Percentiles rank a stretch among this genome's conserved stretches.
Conservation (phyloP, 2,888 invertebrate genomes). For the Drosophila robusta region DNA sequence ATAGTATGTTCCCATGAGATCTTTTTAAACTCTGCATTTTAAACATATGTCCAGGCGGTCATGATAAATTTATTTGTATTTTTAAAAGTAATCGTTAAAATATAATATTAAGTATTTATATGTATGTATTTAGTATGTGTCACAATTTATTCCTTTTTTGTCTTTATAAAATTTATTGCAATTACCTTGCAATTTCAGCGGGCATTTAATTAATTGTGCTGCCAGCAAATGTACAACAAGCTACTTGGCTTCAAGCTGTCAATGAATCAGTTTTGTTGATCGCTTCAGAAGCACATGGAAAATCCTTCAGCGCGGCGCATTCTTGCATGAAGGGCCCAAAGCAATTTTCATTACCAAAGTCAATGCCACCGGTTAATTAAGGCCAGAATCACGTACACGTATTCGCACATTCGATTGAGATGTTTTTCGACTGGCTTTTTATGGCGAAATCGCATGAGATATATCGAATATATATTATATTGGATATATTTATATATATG, state of each 20-base stretch:
- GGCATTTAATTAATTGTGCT: conserved; percentile 19
- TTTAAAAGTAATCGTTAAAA: no score
- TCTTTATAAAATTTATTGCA: conserved; percentile 40
- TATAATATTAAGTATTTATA: background rate
- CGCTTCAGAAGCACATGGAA: background rate
- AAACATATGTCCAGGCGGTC: no score
- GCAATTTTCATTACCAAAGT: conserved; percentile 71
- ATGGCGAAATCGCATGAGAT: conserved; percentile 53
- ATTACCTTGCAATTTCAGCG: conserved; percentile 35
- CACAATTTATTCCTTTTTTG: conserved; percentile 11
- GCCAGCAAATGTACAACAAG: conserved; percentile 4
- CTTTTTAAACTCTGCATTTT: no score
- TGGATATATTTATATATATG: conserved; percentile 1
- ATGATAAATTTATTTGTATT: no score
- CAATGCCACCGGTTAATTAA: conserved; percentile 64
- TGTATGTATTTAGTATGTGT: conserved; percentile 8
- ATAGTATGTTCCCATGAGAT: no score
- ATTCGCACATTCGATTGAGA: conserved; percentile 56
- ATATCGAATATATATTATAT: conserved; percentile 10
- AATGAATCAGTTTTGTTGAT: conserved; percentile 21
- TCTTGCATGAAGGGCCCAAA: conserved; percentile 72
- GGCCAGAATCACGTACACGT: conserved; percentile 63
- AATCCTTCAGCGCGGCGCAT: conserved; percentile 61
- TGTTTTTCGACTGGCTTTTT: conserved; percentile 51
- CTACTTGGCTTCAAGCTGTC: conserved; percentile 3